These are phyloP conservation scores for Hippocampus abdominalis DNA, from an alignment of 2,113 vertebrate genomes.

Conservation along the genomic window DNA sequence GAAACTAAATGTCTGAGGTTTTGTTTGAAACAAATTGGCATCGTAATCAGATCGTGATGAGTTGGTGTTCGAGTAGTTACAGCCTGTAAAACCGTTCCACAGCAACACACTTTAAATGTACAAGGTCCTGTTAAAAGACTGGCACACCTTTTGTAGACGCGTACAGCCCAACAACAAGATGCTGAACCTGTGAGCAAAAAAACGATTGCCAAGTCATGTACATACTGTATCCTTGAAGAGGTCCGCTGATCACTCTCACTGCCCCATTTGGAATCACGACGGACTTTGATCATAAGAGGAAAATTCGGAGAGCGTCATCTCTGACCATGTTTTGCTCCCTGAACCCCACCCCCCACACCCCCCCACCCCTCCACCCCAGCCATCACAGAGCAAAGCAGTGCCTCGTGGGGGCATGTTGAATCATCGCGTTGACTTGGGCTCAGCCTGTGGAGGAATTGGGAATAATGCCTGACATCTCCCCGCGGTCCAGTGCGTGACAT, in stretches of 20 bases:
- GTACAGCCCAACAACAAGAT: conserved; percentile 34
- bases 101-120: neutral
- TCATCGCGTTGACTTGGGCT: conserved; percentile 49
- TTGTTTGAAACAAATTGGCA: conserved; percentile 8
- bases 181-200: conserved; percentile 33
- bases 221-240: conserved; percentile 47
- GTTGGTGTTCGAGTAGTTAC: neutral
- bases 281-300: conserved; percentile 41
- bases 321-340: conserved; percentile 10
- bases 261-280: conserved; percentile 54
- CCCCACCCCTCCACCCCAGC: neutral
- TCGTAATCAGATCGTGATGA: neutral
- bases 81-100: conserved; percentile 1
- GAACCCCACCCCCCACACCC: neutral
- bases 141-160: conserved; percentile 29
- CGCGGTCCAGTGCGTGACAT: conserved; percentile 37
- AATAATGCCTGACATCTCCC: conserved; percentile 53
- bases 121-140: conserved; percentile 10
- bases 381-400: conserved; percentile 35
- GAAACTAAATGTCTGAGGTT: conserved; percentile 23
- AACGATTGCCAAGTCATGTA: conserved; percentile 55
- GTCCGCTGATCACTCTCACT: conserved; percentile 55
- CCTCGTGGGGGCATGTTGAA: conserved; percentile 42
- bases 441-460: conserved; percentile 48
- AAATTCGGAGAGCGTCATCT: conserved; percentile 33